phyloP scores from a whole-genome alignment of 2,888 invertebrate genomes.

The Drosophila testacea region DNA sequence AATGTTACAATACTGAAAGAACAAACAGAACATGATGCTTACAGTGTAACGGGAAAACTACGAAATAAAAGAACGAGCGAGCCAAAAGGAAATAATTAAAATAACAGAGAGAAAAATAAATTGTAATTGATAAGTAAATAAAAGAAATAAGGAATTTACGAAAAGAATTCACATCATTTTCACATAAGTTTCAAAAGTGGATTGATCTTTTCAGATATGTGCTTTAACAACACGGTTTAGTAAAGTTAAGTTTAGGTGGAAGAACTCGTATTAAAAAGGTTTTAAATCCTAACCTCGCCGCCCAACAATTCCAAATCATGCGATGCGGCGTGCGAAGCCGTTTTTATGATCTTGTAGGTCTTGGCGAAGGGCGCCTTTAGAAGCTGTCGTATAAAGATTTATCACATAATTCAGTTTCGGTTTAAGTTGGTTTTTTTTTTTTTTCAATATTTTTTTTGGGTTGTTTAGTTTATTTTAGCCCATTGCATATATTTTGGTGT shows the following conservation, averaged over 20 bases:
- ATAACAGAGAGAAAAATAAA: slow-evolving; percentile 19
- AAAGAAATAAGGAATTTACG: slow-evolving; percentile 28
- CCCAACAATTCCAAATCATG: slow-evolving; percentile 88
- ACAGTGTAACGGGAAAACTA: slow-evolving; percentile 43
- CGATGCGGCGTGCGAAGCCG: slow-evolving; percentile 88
- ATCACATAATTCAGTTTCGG: slow-evolving; percentile 43
- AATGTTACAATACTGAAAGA: slow-evolving; percentile 17
- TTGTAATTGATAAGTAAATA: slow-evolving; percentile 28
- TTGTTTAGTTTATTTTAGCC: slow-evolving; percentile 31
- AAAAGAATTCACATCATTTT: slow-evolving; percentile 62
- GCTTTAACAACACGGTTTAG: slow-evolving; percentile 59
- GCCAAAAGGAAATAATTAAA: slow-evolving; percentile 27
- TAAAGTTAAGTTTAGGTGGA: slow-evolving; percentile 66
- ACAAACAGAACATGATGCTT: slow-evolving; percentile 39
- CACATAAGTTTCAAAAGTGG: slow-evolving; percentile 63
- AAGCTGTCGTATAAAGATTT: slow-evolving; percentile 87
- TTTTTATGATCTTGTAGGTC: slow-evolving; percentile 98
- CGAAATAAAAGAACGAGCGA: slow-evolving; percentile 53
- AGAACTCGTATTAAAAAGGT: slow-evolving; percentile 72
- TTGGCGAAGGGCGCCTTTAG: slow-evolving; percentile 98
- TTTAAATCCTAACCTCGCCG: slow-evolving; percentile 85
- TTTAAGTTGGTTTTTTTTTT: slow-evolving; percentile 37
- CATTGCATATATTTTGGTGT: slow-evolving; percentile 51
- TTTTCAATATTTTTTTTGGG: slow-evolving; percentile 32
- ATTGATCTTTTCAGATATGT: slow-evolving; percentile 44